Percentiles rank a stretch among this genome's conserved stretches.
phyloP scores from a whole-genome alignment of 2,113 vertebrate genomes.

The Struthidea cinerea region DNA sequence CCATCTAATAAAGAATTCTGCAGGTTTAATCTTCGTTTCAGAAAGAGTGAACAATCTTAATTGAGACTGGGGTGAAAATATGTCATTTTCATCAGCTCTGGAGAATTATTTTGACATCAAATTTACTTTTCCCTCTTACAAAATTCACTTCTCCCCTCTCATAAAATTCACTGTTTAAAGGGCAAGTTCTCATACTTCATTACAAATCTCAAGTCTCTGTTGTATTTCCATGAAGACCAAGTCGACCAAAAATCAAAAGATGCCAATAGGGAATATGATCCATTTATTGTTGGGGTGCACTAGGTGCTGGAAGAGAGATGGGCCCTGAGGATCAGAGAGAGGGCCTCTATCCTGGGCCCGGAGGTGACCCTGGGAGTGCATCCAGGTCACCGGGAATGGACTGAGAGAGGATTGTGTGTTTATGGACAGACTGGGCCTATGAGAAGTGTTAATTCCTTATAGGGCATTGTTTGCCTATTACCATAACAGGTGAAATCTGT shows the following conservation, averaged over 20 bases:
- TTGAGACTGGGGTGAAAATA: neutral
- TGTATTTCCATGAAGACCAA: neutral
- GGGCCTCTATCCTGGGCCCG: no score
- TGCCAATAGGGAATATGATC: rapidly evolving
- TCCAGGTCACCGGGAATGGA: no score
- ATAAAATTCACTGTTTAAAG: neutral
- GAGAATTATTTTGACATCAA: neutral
- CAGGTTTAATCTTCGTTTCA: neutral
- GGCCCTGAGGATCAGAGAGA: no score
- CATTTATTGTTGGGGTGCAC: no score
- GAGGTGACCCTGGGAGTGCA: no score
- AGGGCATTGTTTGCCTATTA: no score
- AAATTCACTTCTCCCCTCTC: neutral
- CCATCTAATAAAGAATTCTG: neutral
- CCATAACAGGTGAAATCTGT: no score
- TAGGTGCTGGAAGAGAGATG: no score
- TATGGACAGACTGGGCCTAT: no score
- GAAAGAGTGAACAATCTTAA: neutral
- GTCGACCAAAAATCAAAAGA: neutral
- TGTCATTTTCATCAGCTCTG: neutral
- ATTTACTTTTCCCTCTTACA: neutral
- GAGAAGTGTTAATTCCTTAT: no score
- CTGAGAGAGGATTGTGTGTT: no score
- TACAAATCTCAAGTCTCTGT: neutral
- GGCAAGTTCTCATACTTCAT: neutral